Conservation (phyloP, 1,140 invertebrate species). For the Zaprionus ghesquierei region DNA sequence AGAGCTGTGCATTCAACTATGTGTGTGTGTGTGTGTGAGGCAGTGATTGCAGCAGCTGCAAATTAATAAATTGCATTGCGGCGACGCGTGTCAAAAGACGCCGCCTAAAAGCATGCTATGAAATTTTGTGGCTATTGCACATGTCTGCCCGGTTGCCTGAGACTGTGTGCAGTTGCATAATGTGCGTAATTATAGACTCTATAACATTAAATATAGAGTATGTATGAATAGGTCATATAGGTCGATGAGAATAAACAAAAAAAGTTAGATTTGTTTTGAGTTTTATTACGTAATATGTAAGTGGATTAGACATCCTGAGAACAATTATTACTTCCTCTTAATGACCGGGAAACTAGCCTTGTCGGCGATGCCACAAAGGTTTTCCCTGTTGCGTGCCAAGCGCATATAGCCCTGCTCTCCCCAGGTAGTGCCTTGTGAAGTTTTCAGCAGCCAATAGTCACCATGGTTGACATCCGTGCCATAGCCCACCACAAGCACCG, state of each 20-base stretch:
- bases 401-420: conserved; percentile 17
- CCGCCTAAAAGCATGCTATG: conserved; percentile 45
- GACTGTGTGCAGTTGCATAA: not conserved
- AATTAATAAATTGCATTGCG: conserved; percentile 62
- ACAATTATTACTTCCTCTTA: no score
- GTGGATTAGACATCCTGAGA: no score
- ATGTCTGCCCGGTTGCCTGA: conserved; percentile 19
- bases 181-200: conserved; percentile 1
- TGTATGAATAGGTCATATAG: no score
- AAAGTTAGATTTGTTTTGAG: no score
- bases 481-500: conserved; percentile 18
- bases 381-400: conserved; percentile 1
- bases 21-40: not conserved
- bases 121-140: conserved; percentile 55
- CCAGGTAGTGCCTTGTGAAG: conserved; percentile 2
- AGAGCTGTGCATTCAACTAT: no score
- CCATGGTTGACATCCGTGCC: not conserved
- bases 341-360: not conserved
- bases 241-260: no score
- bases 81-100: not conserved
- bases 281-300: no score
- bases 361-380: not conserved
- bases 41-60: conserved; percentile 26
- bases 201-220: no score
- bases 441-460: conserved; percentile 21